Evolutionary conservation across 2,888 invertebrate species (phyloP), one percentile per base, ranked within the genome.

Genomic region (Griposia aprilina): DNA sequence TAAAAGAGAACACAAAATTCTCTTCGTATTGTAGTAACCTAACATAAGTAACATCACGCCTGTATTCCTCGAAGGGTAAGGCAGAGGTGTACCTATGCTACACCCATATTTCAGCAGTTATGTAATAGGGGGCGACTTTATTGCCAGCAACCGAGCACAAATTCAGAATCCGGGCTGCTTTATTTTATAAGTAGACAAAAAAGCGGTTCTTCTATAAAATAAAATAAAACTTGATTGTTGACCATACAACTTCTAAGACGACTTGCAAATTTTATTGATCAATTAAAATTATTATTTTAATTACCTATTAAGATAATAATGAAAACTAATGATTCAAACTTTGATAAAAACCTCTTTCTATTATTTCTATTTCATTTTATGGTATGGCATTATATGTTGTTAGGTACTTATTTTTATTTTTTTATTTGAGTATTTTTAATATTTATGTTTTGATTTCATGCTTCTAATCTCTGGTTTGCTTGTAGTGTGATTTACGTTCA

Each of bases 251-350:
- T 63, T 70, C 26, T 50, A 60, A 26, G 23, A 15, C 50, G 55
- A 41, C 23, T 68, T 75, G 55, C 41, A 62, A 69, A 76, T 84
- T 69, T 76, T 60, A 83, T 84, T 59, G 69, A 65, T 48, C 68
- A 75, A 80, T 83, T 82, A 69, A 74, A 83, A 74, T 72, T 71
- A 71, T 83, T 48, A 68, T 76, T 60, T 36, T 20, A 78, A 72
- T 77, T 63, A 41, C 41, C 41, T 41, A 52, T 59, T 59, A 63
- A 36, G 41, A 78, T 67, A 78, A 36, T 59, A 66, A 63, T 41
- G 41, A 66, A 70, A 70, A 74, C 36, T n/a, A 36, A 50, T 80
- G 75, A 75, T 80, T 63, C 45, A 45, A 41, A 23, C 48, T 74
- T 65, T 72, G 75, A 82, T 83, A 75, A 83, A 68, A 62, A 13